Evolutionary conservation across 2,888 invertebrate species (phyloP).

Genomic region (Clostera curtula): DNA sequence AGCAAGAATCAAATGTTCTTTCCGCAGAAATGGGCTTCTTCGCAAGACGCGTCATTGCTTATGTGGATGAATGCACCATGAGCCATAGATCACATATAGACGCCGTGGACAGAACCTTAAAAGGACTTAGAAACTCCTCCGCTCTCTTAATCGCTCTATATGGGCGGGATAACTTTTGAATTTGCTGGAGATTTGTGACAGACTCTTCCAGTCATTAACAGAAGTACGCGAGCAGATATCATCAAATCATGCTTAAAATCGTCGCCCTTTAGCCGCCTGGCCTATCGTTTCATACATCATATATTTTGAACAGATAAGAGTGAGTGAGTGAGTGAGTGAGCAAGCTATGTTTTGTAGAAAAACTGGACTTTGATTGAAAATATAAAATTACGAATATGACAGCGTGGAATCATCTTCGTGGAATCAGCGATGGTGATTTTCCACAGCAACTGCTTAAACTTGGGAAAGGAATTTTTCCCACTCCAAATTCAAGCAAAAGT

Average conservation of each 20-base stretch:
- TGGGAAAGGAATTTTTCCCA: conserved; percentile 17
- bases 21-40: conserved; percentile 22
- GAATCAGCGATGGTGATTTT: conserved; percentile 14
- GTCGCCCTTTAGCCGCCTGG: too few relatives aligned
- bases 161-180: conserved; percentile 17
- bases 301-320: too few relatives aligned
- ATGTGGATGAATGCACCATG: conserved; percentile 21
- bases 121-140: neutral
- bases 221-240: too few relatives aligned
- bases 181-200: too few relatives aligned
- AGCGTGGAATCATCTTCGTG: conserved; percentile 19
- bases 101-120: conserved; percentile 10
- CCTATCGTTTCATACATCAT: too few relatives aligned
- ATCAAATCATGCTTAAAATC: too few relatives aligned
- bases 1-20: conserved; percentile 16
- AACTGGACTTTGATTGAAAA: too few relatives aligned
- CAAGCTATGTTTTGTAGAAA: too few relatives aligned
- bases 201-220: too few relatives aligned
- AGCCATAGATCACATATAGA: conserved; percentile 14
- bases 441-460: conserved; percentile 20
- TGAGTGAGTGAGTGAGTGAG: too few relatives aligned
- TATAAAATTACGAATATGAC: too few relatives aligned
- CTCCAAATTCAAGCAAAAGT: conserved; percentile 11
- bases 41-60: conserved; percentile 21
- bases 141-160: conserved; percentile 9